phyloP scores from a whole-genome alignment of 2,888 invertebrate genomes.

The Nemoura dubitans region DNA sequence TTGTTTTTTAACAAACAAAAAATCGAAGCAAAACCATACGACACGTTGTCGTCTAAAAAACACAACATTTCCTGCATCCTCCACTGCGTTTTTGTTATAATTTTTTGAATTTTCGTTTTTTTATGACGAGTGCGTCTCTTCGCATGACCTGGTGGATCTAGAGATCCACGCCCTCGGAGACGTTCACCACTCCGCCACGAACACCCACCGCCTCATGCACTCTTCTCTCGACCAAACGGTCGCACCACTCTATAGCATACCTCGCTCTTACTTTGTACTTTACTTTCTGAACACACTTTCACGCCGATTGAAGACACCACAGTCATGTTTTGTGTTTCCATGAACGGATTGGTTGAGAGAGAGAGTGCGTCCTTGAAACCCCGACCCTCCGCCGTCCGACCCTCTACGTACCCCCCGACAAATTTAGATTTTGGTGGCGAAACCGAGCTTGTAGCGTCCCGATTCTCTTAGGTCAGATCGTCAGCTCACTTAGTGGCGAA shows the following conservation, averaged over 20 bases:
- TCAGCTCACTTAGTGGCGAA: not conserved
- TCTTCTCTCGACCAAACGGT: not conserved
- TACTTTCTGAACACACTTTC: not conserved
- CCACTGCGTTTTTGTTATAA: slow-evolving; percentile 24
- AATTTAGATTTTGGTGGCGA: not conserved
- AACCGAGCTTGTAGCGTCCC: not conserved
- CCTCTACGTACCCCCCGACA: not conserved
- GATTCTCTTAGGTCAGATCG: not conserved
- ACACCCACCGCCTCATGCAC: not conserved
- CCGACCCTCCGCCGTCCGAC: not conserved
- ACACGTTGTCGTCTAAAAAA: not conserved
- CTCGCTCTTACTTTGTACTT: not conserved
- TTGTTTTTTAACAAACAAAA: not conserved
- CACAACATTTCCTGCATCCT: slow-evolving; percentile 19
- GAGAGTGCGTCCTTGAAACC: not conserved
- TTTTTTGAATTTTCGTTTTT: not conserved
- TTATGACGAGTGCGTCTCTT: not conserved
- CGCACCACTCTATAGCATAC: not conserved
- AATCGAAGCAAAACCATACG: not conserved
- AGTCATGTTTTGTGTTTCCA: not conserved
- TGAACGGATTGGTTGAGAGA: not conserved
- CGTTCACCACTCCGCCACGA: not conserved
- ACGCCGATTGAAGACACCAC: not conserved
- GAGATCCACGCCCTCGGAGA: not conserved
- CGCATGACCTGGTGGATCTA: not conserved